These are phyloP conservation scores for Struthio camelus DNA, from an alignment of 2,113 vertebrate genomes.

Conservation along the genomic window DNA sequence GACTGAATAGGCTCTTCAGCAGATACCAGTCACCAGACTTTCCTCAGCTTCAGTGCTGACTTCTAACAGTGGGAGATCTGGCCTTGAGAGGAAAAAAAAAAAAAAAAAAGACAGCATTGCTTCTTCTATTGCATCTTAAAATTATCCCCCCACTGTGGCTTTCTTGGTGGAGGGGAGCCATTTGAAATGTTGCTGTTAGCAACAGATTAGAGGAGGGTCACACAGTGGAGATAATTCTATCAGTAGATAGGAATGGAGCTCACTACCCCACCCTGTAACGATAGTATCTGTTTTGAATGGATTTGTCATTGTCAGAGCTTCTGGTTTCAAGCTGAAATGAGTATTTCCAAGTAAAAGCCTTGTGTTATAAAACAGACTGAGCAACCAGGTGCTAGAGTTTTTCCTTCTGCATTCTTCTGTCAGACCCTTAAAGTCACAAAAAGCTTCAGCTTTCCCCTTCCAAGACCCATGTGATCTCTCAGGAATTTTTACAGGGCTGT, in stretches of 20 bases:
- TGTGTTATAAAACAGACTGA: background rate
- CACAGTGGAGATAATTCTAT: conserved; percentile 16
- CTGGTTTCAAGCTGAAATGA: conserved; percentile 11
- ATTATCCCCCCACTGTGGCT: background rate
- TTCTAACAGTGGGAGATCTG: background rate
- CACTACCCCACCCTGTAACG: background rate
- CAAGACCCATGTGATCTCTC: background rate
- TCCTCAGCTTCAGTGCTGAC: background rate
- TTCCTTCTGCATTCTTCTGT: background rate
- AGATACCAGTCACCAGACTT: background rate
- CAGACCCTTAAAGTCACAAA: background rate
- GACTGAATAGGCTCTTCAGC: background rate
- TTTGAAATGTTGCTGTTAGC: background rate
- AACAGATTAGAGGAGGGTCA: conserved; percentile 10
- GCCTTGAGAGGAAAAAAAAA: background rate
- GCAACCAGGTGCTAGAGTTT: background rate
- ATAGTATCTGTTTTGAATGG: conserved; percentile 6
- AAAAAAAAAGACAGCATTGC: background rate
- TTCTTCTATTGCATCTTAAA: conserved; percentile 36
- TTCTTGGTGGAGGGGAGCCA: background rate
- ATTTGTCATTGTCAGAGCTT: conserved; percentile 24
- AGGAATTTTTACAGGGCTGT: background rate
- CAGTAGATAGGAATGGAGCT: conserved; percentile 20
- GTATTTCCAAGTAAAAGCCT: conserved; percentile 21
- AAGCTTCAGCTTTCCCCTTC: background rate